These are phyloP conservation scores for Pluvianellus socialis DNA, from an alignment of 2,113 vertebrate species.

Conservation along the genomic window DNA sequence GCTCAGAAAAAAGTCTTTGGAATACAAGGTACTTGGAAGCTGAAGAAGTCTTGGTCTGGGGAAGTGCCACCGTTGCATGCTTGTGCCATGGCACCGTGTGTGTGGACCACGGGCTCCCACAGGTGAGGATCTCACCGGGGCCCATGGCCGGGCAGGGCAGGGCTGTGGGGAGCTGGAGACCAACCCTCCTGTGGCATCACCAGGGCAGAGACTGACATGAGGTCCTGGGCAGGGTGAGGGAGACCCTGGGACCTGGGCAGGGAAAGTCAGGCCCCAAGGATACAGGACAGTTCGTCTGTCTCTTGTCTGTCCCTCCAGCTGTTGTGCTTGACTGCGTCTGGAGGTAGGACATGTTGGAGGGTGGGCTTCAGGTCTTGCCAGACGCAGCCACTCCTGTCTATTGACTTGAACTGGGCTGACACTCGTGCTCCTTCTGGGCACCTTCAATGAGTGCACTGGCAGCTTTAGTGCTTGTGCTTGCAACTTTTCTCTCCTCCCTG, in stretches of 20 bases:
- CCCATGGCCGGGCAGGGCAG: background rate
- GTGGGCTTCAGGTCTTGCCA: background rate
- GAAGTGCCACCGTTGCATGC: background rate
- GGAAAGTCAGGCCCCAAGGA: background rate
- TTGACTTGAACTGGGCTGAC: background rate
- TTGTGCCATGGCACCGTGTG: fast-evolving
- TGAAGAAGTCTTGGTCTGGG: background rate
- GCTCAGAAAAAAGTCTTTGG: background rate
- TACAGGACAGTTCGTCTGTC: fast-evolving
- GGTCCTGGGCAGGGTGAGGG: background rate
- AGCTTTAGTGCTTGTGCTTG: background rate
- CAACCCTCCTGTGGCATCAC: background rate
- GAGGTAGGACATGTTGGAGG: background rate
- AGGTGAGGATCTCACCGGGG: fast-evolving
- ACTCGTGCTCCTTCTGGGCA: fast-evolving
- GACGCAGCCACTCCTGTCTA: background rate
- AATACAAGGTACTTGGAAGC: background rate
- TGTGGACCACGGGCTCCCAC: background rate
- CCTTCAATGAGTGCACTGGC: background rate
- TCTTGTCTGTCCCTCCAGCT: background rate
- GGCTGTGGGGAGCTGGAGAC: background rate
- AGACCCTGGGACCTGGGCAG: background rate
- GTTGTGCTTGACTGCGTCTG: background rate
- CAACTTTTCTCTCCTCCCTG: background rate
- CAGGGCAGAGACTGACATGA: background rate